Conservation (phyloP, 2,113 vertebrate species). For the Channa maculata region DNA sequence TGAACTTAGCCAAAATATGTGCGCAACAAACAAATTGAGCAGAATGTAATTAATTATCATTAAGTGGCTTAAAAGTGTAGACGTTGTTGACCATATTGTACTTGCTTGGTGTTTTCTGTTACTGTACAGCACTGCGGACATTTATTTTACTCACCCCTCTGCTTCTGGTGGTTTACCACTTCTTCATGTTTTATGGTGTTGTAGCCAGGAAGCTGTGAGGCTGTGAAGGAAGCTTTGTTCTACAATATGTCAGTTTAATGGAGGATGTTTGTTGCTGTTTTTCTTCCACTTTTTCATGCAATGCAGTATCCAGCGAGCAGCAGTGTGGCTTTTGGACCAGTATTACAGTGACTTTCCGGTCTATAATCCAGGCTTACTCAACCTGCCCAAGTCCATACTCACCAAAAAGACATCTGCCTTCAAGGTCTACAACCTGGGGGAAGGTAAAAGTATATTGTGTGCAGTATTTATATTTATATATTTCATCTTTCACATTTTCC, state of each 20-base stretch:
- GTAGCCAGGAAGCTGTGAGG: background rate
- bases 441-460: conserved; percentile 81
- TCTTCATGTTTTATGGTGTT: background rate
- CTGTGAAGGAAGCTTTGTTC: rapidly evolving
- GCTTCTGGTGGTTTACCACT: conserved; percentile 6
- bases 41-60: no score
- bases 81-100: no score
- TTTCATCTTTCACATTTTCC: no score
- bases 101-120: background rate
- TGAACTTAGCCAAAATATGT: no score
- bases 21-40: no score
- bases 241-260: no score
- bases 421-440: conserved; percentile 92
- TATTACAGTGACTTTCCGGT: conserved; percentile 96
- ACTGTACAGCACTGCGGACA: background rate
- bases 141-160: no score
- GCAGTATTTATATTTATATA: no score
- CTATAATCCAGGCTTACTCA: conserved; percentile 93
- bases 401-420: conserved; percentile 95
- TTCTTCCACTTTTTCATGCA: background rate
- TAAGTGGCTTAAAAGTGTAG: no score
- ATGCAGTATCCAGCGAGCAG: conserved; percentile 91
- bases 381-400: conserved; percentile 95
- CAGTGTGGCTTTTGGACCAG: conserved; percentile 94
- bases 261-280: background rate